phyloP scores from a whole-genome alignment of 2,113 vertebrate genomes.

The Ophiodon elongatus region DNA sequence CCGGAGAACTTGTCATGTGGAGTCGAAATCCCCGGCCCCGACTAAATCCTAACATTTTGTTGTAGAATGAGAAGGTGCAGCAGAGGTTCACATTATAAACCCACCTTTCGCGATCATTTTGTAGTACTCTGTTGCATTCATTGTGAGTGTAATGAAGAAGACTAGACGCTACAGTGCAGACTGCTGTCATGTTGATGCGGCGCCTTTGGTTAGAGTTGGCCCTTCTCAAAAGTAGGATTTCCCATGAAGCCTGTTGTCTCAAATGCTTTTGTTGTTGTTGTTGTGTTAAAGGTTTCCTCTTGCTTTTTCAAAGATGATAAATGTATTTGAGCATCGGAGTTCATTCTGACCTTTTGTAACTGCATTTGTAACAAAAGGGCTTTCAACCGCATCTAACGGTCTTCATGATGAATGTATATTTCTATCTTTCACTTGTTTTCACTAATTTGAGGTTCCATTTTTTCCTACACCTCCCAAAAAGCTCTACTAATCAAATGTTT shows the following conservation, averaged over 20 bases:
- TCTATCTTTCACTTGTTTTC: not conserved
- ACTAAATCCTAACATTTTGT: constrained; percentile 47
- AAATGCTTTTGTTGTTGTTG: not conserved
- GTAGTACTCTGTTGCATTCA: not conserved
- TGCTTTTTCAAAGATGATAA: not conserved
- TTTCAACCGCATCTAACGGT: not conserved
- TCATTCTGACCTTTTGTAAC: not conserved
- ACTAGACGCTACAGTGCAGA: not conserved
- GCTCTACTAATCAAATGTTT: not conserved
- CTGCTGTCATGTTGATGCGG: not conserved
- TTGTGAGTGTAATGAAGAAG: constrained; percentile 1
- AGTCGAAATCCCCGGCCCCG: constrained; percentile 30
- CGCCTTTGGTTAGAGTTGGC: not conserved
- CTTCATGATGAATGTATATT: not conserved
- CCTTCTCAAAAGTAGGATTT: constrained; percentile 2
- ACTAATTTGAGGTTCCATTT: not conserved
- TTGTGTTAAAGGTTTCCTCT: not conserved
- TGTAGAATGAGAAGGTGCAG: constrained; percentile 8
- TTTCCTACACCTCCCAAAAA: not conserved
- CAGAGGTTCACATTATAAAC: not conserved
- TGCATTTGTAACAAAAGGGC: not conserved
- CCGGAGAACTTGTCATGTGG: constrained; percentile 43
- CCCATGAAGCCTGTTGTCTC: not conserved
- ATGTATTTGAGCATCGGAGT: not conserved
- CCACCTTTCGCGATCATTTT: constrained; percentile 5